Conservation (phyloP, 2,888 invertebrate genomes). For the Caenorhabditis sp. region DNA sequence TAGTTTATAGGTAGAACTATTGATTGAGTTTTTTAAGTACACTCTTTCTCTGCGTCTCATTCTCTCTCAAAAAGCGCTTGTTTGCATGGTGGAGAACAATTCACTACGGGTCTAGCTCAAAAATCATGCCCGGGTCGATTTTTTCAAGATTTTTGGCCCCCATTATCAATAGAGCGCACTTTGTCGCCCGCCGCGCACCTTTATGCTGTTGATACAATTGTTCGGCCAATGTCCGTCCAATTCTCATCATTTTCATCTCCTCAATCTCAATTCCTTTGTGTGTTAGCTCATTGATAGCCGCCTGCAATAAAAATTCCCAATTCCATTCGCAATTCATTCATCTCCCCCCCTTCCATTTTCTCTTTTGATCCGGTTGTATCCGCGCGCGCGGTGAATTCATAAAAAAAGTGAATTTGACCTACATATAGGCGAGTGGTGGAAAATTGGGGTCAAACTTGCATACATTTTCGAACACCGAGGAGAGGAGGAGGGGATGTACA, state of each 20-base stretch:
- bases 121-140: background rate
- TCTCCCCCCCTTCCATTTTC: too few relatives aligned
- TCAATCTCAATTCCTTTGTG: slow-evolving; percentile 38
- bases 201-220: slow-evolving; percentile 43
- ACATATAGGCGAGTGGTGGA: background rate
- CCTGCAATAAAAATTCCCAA: slow-evolving; percentile 14
- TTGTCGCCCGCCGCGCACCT: slow-evolving; percentile 10
- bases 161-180: slow-evolving; percentile 15
- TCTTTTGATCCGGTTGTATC: slow-evolving; percentile 1
- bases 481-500: too few relatives aligned
- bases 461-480: too few relatives aligned
- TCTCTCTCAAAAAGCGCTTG: too few relatives aligned
- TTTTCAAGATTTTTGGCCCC: slow-evolving; percentile 13
- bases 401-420: slow-evolving; percentile 5
- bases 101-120: too few relatives aligned
- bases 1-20: too few relatives aligned
- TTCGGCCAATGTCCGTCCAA: slow-evolving; percentile 27
- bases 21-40: too few relatives aligned
- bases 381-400: background rate
- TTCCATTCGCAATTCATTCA: too few relatives aligned
- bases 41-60: too few relatives aligned
- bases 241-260: slow-evolving; percentile 27
- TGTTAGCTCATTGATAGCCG: slow-evolving; percentile 27
- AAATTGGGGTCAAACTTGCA: slow-evolving; percentile 1
- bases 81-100: too few relatives aligned